Base-by-base conservation (phyloP, 2,113 vertebrate species). In the Machaerirhynchus nigripectus region DNA sequence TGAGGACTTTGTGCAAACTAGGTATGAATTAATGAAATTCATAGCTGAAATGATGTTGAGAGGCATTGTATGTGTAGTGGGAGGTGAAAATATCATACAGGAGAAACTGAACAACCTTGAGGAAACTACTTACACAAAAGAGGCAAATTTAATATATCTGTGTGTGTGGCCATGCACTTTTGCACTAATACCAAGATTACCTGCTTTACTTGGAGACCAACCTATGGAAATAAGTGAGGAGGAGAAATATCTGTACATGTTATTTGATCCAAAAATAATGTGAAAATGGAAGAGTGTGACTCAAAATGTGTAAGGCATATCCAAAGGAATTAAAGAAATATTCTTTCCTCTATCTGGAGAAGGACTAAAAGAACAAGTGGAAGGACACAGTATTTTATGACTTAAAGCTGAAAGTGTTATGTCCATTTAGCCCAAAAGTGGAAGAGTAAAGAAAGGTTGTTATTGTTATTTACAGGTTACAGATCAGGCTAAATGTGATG, bases 21-120 rank as follows among this genome's bases (percentile, higher is more conserved):
- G 5, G 20, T 57, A 69, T 39, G 33, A 81, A 74, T 22, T 78
- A 59, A 77, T 84, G n/a, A 83, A 76, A 76, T 46, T 46, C 18
- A 20, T 37, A 46, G 46, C 6, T 46, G 14, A 75, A 84, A 60
- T 63, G 1, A 56, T 71, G 19, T 57, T 60, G 22, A 85, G 44
- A 75, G 15, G 13, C 20, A 79, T 30, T 0, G 0, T 57, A 33
- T 64, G 6, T 49, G 8, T 60, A 23, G 18, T 55, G 3, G 20
- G 10, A 3, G 4, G 8, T 76, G 39, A 75, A 95, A 93, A 86
- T 63, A 69, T 35, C 37, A 19, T 33, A 53, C 6, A 85, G 31
- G 21, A 81, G 14, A n/a, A 73, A 56, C 40, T n/a, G 12, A 76
- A 83, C 0, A 3, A 82, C 37, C 67, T 92, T 94, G 37, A 87